Evolutionary conservation across 2,888 invertebrate species (phyloP), one percentile per base, ranked within the genome.

Genomic region (Clitarchus hookeri): DNA sequence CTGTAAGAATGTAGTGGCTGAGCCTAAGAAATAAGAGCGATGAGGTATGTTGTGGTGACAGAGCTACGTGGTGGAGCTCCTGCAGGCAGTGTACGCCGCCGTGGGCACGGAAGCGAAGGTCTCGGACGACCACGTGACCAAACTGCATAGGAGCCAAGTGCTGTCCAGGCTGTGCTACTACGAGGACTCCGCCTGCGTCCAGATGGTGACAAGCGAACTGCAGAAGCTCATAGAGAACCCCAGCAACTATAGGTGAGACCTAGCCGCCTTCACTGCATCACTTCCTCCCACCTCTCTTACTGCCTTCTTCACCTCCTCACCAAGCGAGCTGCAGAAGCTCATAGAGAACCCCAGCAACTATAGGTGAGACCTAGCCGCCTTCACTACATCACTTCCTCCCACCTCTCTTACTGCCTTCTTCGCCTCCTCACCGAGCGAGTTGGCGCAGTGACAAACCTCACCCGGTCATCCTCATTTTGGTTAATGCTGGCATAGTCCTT

Each of bases 101-200:
- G 90, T 95, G 0, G 94, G 94, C 0, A 94, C 94, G 88, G 91
- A 92, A 13, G 92, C 93, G 86, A 88, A 86, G 0, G 0, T 88
- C 0, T 88, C 88, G 0, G 95, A 95, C 86, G 90, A 91, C 0
- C 93, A 94, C 0, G 91, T 95, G 0, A 92, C 92, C 0, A 94
- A 93, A 83, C 92, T 95, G 36, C 94, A 94, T 89, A 93, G 95
- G 54, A 93, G 92, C 86, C 92, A 94, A 87, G 92, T 94, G 65
- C 89, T 90, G 44, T 86, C 87, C 26, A 84, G 87, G 86, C 86
- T 79, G 44, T 87, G 87, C 83, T 54, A 86, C 44, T 53, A 78
- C 13, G 78, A 86, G 4, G 44, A 84, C 26, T 19, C 19, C 12
- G 65, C 86, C 83, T 87, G 87, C 26, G 13, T 85, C 26, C 82